Evolutionary conservation across 2,113 vertebrate genomes (phyloP), one percentile per base, ranked within the genome.

Genomic region (Butastur rufipennis): DNA sequence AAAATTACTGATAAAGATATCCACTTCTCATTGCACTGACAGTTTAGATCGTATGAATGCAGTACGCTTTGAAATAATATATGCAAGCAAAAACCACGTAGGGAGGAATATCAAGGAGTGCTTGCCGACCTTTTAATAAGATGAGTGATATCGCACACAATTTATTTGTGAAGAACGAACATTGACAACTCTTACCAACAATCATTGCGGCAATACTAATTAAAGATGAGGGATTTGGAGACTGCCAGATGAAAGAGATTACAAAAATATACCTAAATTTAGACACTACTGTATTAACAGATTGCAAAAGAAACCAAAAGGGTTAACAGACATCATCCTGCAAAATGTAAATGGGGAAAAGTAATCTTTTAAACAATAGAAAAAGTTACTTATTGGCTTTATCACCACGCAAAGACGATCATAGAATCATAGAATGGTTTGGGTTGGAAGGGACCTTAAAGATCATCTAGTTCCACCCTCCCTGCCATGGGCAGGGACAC

Each of bases 201-300:
- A 83, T 34, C 13, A 3, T 1, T 53, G 61, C 3, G 1, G 81
- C 43, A 93, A 48, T 26, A 65, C 32, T 63, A 68, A 91, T 66
- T 94, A 89, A 93, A 88, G 92, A 86, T 10, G 20, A 90, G 43
- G 79, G 70, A 92, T 70, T 61, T 92, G 55, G 85, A 95, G 77
- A 71, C 56, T 62, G 66, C 19, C 61, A 88, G 74, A 75, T 93
- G 63, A 88, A 31, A 65, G 67, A 80, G 62, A 80, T 82, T 82
- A 85, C 34, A 88, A 88, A 95, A 87, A 82, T 1, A 6, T 58
- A 47, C 20, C 53, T 59, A 72, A 90, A 88, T 93, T 93, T 79
- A 95, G 74, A 56, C 79, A 68, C 23, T 15, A 48, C 5, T 43
- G 42, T 53, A 93, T 83, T 81, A 96, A 88, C 15, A 84, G 78